Conservation (phyloP, 2,797 vertebrate genomes). For the Sciaenops ocellatus region DNA sequence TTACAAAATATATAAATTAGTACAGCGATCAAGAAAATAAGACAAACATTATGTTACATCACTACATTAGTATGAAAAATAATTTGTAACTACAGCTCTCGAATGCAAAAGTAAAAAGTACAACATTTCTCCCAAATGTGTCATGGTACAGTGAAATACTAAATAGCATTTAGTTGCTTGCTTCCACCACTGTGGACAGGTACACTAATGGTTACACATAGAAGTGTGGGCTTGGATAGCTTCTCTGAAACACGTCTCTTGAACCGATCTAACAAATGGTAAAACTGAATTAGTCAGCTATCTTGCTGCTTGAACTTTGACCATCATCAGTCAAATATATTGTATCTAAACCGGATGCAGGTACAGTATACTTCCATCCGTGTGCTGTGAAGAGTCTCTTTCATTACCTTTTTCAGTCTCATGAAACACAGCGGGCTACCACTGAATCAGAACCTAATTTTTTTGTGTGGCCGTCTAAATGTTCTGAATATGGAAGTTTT, state of each 20-base stretch:
- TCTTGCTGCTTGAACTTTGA: neutral
- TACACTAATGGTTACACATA: neutral
- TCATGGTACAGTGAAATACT: too few species aligned
- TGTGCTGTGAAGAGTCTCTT: conserved; percentile 25
- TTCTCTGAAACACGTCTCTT: neutral
- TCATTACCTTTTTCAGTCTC: conserved; percentile 41
- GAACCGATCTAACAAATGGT: neutral
- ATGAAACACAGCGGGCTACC: conserved; percentile 41
- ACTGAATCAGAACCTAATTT: conserved; percentile 22
- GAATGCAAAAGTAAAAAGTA: neutral
- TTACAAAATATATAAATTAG: neutral
- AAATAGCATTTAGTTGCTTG: neutral
- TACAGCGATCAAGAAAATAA: neutral
- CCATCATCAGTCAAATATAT: neutral
- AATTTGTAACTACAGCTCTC: neutral
- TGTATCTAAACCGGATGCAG: conserved; percentile 15
- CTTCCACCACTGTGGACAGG: neutral
- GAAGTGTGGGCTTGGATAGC: neutral
- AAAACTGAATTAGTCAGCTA: conserved; percentile 1
- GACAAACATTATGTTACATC: neutral
- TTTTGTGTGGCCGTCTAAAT: conserved; percentile 32
- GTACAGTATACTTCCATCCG: neutral
- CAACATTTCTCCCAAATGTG: neutral
- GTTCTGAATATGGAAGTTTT: conserved; percentile 58
- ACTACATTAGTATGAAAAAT: neutral